Percentiles rank a stretch among this genome's conserved stretches.
These are phyloP conservation scores for Bombus terrestris DNA, from an alignment of 1,140 invertebrate genomes.

Conservation along the genomic window DNA sequence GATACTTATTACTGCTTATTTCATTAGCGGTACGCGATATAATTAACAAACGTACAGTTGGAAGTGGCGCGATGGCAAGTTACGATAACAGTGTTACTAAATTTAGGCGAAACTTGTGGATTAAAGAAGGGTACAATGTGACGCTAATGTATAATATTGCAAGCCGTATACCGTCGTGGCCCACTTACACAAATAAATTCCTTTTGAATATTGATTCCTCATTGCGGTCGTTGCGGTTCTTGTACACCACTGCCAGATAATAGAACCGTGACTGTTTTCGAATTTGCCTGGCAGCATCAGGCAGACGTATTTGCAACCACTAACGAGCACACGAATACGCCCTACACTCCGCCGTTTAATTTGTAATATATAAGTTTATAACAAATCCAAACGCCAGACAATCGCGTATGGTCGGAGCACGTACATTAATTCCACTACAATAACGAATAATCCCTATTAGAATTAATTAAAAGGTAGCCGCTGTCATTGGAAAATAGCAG, in stretches of 20 bases:
- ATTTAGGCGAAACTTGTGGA: not conserved
- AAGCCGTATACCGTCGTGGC: not conserved
- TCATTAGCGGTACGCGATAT: not conserved
- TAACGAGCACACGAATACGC: constrained; percentile 17
- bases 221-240: constrained; percentile 35
- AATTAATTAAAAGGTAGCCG: not conserved
- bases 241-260: constrained; percentile 35
- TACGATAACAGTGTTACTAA: not conserved
- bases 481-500: not conserved
- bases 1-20: not conserved
- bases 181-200: constrained; percentile 49
- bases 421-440: not conserved
- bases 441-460: not conserved
- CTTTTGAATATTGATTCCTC: constrained; percentile 54
- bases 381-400: not conserved
- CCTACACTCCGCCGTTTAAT: not conserved
- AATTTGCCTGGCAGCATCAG: constrained; percentile 33
- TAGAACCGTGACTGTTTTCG: constrained; percentile 46
- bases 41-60: not conserved
- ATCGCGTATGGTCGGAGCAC: not conserved
- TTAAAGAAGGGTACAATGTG: not conserved
- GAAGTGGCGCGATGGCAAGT: not conserved
- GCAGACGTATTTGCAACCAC: constrained; percentile 30
- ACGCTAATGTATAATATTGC: constrained; percentile 5
- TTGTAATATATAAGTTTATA: constrained; percentile 13